These are phyloP conservation scores for Streblospio benedicti DNA, from an alignment of 1,140 invertebrate species.

Conservation along the genomic window DNA sequence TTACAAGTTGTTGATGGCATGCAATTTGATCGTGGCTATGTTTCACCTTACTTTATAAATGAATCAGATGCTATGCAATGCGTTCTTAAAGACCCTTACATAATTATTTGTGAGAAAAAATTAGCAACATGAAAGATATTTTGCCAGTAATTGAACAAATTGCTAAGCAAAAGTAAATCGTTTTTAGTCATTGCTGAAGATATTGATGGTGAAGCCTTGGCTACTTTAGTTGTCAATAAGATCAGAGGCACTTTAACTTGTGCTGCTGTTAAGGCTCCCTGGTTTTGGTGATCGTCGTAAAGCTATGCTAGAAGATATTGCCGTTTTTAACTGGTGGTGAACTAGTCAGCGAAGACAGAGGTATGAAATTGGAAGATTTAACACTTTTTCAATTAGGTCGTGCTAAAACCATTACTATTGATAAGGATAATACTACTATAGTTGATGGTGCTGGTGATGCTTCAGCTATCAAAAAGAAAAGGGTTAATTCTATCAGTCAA, in stretches of 20 bases:
- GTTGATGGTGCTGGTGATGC: too few species aligned
- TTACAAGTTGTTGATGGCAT: conserved; percentile 25
- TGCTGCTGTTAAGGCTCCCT: conserved; percentile 7
- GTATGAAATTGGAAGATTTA: not conserved
- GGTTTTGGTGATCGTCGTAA: conserved; percentile 95
- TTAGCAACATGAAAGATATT: conserved; percentile 19
- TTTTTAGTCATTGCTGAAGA: conserved; percentile 27
- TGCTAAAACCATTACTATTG: not conserved
- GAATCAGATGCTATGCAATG: conserved; percentile 12
- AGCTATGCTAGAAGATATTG: conserved; percentile 93
- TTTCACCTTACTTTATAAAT: conserved; percentile 26
- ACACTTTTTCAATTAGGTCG: not conserved
- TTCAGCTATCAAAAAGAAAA: conserved; percentile 74
- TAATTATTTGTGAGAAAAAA: conserved; percentile 28
- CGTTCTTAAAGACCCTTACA: conserved; percentile 23
- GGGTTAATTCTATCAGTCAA: conserved; percentile 83
- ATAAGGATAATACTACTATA: conserved; percentile 75
- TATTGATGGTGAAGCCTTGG: conserved; percentile 25
- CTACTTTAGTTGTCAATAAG: conserved; percentile 25
- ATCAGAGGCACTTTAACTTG: not conserved
- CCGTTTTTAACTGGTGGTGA: conserved; percentile 88
- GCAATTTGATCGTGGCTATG: conserved; percentile 28
- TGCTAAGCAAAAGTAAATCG: conserved; percentile 12
- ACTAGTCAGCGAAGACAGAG: conserved; percentile 47
- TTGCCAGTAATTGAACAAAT: conserved; percentile 17